phyloP scores from a whole-genome alignment of 2,113 vertebrate genomes.

The Syngnathus typhle region DNA sequence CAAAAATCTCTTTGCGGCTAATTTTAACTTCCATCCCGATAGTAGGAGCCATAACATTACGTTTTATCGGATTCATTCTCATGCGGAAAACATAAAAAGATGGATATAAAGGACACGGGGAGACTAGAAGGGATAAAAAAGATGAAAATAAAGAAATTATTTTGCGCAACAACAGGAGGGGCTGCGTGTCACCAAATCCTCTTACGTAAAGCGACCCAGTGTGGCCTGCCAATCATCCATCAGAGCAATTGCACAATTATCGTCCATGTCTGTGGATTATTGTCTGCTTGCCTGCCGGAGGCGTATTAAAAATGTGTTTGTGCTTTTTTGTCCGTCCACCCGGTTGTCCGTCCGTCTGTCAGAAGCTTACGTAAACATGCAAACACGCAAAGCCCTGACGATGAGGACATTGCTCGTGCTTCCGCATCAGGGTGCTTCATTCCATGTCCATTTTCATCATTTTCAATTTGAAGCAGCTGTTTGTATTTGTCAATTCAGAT shows the following conservation, averaged over 20 bases:
- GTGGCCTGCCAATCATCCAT: conserved; percentile 2
- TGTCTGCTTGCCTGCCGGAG: not conserved
- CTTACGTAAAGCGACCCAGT: conserved; percentile 46
- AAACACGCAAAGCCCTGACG: not conserved
- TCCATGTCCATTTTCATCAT: not conserved
- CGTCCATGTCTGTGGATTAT: conserved; percentile 55
- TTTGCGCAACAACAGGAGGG: not conserved
- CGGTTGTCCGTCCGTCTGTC: conserved; percentile 7
- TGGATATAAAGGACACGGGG: not conserved
- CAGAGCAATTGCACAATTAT: conserved; percentile 41
- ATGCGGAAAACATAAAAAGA: not conserved
- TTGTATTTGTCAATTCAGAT: not conserved
- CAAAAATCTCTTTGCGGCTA: no score
- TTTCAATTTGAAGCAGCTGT: not conserved
- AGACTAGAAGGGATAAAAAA: not conserved
- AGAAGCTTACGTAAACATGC: conserved; percentile 31
- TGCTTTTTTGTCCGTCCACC: conserved; percentile 2
- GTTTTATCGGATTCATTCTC: no score
- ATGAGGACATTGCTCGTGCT: not conserved
- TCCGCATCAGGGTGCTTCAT: not conserved
- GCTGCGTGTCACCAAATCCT: conserved; percentile 42
- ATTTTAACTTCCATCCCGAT: no score
- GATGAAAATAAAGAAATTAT: no score
- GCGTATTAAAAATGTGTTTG: conserved; percentile 30
- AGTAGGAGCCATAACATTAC: no score